These are phyloP conservation scores for Clarias gariepinus DNA, from an alignment of 2,113 vertebrate species.

Conservation along the genomic window DNA sequence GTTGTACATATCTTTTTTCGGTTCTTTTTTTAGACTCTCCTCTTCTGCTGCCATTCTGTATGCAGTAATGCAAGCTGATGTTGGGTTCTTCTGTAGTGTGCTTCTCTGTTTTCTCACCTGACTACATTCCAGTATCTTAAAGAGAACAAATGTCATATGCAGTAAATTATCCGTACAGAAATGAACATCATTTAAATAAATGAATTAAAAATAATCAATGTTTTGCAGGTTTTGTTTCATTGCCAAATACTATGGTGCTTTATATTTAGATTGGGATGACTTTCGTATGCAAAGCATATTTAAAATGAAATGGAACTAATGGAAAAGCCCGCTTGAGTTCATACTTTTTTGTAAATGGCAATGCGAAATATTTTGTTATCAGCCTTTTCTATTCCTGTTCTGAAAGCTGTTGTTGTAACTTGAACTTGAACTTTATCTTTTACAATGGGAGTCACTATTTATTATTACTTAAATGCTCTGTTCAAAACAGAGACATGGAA, in stretches of 20 bases:
- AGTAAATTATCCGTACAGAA: constrained; percentile 85
- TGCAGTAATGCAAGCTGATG: constrained; percentile 98
- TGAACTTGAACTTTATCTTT: constrained; percentile 99
- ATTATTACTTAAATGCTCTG: constrained; percentile 97
- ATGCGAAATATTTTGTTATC: constrained; percentile 99
- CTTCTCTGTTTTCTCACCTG: constrained; percentile 91
- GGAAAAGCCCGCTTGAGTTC: constrained; percentile 96
- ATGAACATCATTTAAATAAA: constrained; percentile 68
- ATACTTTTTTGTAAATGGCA: constrained; percentile 99
- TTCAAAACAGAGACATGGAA: constrained; percentile 95
- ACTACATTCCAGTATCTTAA: constrained; percentile 95
- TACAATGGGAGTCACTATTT: constrained; percentile 99
- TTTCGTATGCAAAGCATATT: constrained; percentile 99
- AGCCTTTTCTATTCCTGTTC: constrained; percentile 99
- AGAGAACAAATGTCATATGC: constrained; percentile 85
- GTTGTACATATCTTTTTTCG: constrained; percentile 96
- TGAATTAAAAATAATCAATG: constrained; percentile 74
- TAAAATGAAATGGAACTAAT: constrained; percentile 71
- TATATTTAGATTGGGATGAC: constrained; percentile 99
- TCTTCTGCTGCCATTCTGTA: constrained; percentile 93
- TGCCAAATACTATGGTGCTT: constrained; percentile 99
- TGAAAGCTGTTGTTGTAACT: constrained; percentile 99
- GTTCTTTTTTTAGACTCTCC: constrained; percentile 60
- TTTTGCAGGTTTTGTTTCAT: constrained; percentile 95
- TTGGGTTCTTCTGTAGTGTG: constrained; percentile 98